Evolutionary conservation across 2,888 invertebrate species (phyloP).

Genomic region (Xestia sexstrigata): DNA sequence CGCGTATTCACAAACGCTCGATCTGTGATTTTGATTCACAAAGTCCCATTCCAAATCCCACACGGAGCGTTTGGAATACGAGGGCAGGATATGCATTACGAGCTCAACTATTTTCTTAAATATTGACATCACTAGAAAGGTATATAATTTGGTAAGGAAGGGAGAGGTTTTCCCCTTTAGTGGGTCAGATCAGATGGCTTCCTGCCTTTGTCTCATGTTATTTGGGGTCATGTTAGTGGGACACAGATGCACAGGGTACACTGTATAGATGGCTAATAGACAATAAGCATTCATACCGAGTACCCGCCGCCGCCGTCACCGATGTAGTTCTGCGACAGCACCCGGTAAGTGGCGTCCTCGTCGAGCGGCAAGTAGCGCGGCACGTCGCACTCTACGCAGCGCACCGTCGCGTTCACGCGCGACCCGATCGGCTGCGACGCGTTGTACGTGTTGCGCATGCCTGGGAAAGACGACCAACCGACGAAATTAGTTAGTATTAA

Average conservation of each 20-base stretch:
- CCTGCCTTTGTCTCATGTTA: neutral
- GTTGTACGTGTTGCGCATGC: constrained; percentile 92
- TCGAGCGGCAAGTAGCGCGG: constrained; percentile 92
- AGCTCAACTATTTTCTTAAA: neutral
- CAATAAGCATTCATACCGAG: constrained; percentile 73
- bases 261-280: neutral
- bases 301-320: constrained; percentile 94
- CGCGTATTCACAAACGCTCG: neutral
- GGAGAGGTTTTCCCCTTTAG: no score
- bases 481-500: no score
- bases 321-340: constrained; percentile 92
- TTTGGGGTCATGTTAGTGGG: neutral
- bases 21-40: no score
- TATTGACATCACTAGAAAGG: neutral
- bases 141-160: neutral
- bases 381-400: constrained; percentile 92
- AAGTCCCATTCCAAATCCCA: no score
- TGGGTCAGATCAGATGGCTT: no score
- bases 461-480: constrained; percentile 74
- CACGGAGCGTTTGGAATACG: neutral
- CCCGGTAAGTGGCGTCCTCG: constrained; percentile 89
- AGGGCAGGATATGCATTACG: neutral
- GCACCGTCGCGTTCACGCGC: constrained; percentile 90
- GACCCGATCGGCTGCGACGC: constrained; percentile 90
- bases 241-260: no score